phyloP scores from a whole-genome alignment of 2,888 invertebrate species.

The Allacma fusca region DNA sequence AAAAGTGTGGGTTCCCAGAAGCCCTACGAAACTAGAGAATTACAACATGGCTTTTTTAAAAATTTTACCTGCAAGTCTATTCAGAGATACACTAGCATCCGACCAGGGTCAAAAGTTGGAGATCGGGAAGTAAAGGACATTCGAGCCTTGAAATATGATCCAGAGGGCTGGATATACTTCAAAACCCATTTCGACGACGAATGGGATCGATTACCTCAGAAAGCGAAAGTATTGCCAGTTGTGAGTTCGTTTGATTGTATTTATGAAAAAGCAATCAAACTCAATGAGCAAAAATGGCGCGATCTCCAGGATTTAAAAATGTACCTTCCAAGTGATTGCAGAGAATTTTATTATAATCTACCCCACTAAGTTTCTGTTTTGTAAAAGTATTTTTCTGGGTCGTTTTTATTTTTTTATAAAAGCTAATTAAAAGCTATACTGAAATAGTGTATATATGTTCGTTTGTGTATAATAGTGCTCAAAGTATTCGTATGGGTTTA shows the following conservation, averaged over 20 bases:
- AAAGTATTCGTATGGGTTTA: too few relatives aligned
- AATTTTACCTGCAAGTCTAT: neutral
- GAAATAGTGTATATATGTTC: too few relatives aligned
- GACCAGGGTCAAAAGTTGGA: neutral
- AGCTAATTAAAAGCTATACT: too few relatives aligned
- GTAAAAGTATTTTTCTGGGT: too few relatives aligned
- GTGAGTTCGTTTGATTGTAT: neutral
- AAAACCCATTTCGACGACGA: neutral
- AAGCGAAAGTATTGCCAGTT: neutral
- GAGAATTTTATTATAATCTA: neutral
- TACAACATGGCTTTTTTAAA: neutral
- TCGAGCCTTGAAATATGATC: slow-evolving; percentile 1
- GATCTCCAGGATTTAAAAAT: neutral
- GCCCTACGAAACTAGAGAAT: neutral
- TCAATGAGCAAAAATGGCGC: neutral
- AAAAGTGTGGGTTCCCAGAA: neutral
- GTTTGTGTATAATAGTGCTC: too few relatives aligned
- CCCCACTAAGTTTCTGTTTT: neutral
- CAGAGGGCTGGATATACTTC: neutral
- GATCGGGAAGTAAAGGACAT: slow-evolving; percentile 5
- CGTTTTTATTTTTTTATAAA: too few relatives aligned
- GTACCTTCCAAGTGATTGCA: neutral
- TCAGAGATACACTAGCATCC: neutral
- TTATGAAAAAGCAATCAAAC: neutral
- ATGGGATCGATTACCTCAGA: neutral